Evolutionary conservation across 2,797 vertebrate genomes (phyloP), one percentile per base, ranked within the genome.

Genomic region (Lutjanus argentimaculatus): DNA sequence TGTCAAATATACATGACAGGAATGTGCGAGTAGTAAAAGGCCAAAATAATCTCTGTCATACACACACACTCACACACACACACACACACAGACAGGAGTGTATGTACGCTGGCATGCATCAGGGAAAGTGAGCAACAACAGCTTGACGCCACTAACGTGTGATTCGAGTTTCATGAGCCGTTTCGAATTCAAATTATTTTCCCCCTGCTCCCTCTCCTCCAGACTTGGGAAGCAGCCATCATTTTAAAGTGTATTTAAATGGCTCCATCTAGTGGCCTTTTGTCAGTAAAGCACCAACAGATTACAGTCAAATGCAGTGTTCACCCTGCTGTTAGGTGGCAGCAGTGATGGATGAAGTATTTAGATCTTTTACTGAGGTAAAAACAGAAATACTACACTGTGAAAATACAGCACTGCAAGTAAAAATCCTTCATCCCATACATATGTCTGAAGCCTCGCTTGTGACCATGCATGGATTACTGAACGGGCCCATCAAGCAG

Each of bases 191-290:
- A 78, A 40, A 80, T 55, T 0, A 65, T 75, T 63, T 48, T 7
- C 48, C 59, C 59, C 4, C 14, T 17, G 0, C 7, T 25, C 36
- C 11, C 25, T 74, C 1, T 48, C 55, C 58, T 71, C 2, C 72
- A 78, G 19, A 55, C 43, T 16, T 46, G 21, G 13, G 55, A 49
- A 5, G 58, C 21, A n/a, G 62, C 53, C 19, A 21, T 7, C 13
- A 0, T 16, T 42, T 13, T 12, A 14, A 51, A 59, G 4, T 21
- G 16, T 4, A 0, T 40, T 16, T 11, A 56, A 72, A 76, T 68
- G 75, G 56, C 80, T 17, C 94, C 90, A 93, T 78, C 95, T 92
- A 79, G 90, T 91, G 94, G 75, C 1, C 49, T 15, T 0, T 25
- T 51, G 0, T 0, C 1, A 9, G 70, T 10, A 88, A 3, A 49